Percentiles rank a stretch among this genome's conserved stretches.
phyloP scores from a whole-genome alignment of 2,888 invertebrate genomes.

The Didymodactylos carnosus region DNA sequence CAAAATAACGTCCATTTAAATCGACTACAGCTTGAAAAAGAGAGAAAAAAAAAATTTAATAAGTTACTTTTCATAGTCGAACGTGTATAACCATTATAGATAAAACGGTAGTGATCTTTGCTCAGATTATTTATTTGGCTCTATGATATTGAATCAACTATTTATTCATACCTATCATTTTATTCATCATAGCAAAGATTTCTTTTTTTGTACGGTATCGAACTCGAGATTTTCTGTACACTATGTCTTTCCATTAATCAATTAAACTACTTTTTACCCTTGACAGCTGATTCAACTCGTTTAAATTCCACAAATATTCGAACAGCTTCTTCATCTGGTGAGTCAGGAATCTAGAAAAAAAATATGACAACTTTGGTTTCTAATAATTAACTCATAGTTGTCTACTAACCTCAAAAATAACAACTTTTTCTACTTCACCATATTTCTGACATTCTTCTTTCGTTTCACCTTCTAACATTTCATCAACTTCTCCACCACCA shows the following conservation, averaged over 20 bases:
- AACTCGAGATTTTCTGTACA: not conserved
- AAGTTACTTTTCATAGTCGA: no score
- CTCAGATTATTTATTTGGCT: not conserved
- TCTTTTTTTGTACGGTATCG: not conserved
- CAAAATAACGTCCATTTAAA: constrained; percentile 88
- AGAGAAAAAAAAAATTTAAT: not conserved
- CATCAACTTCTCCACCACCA: constrained; percentile 90
- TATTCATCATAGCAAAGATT: not conserved
- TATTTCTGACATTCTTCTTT: constrained; percentile 96
- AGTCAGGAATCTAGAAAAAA: constrained; percentile 51
- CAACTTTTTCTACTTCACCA: constrained; percentile 74
- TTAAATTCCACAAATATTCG: constrained; percentile 61
- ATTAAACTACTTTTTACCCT: not conserved
- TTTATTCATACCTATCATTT: not conserved
- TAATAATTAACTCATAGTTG: not conserved
- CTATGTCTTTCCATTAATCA: not conserved
- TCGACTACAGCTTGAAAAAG: constrained; percentile 54
- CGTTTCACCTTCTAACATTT: constrained; percentile 94
- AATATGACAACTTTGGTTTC: no score
- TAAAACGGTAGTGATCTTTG: no score
- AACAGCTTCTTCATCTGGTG: constrained; percentile 69
- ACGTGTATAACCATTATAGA: no score
- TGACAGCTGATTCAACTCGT: not conserved
- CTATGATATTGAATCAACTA: not conserved
- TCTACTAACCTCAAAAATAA: constrained; percentile 55